phyloP scores from a whole-genome alignment of 2,888 invertebrate species.

The Galeopsomyia nigrocyanea region DNA sequence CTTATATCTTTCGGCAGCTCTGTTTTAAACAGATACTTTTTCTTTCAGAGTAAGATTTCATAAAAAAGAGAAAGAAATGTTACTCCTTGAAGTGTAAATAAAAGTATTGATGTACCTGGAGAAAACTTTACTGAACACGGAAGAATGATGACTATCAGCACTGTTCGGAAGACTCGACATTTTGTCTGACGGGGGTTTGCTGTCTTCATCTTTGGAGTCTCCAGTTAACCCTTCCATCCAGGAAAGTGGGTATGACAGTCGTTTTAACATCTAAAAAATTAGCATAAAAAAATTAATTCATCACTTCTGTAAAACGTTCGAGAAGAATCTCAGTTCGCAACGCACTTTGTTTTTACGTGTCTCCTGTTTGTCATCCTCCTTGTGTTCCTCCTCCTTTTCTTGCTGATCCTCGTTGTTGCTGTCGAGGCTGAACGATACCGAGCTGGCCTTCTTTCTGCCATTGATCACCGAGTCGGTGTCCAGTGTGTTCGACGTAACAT shows the following conservation, averaged over 20 bases:
- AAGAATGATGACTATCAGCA: slow-evolving; percentile 77
- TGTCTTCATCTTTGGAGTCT: slow-evolving; percentile 74
- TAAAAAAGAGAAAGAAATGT: slow-evolving; percentile 30
- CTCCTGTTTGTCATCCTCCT: slow-evolving; percentile 71
- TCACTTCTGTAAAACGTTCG: slow-evolving; percentile 17
- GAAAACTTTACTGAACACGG: slow-evolving; percentile 92
- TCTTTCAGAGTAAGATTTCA: slow-evolving; percentile 10
- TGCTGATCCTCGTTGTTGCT: slow-evolving; percentile 71
- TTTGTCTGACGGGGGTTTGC: slow-evolving; percentile 73
- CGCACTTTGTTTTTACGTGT: slow-evolving; percentile 83
- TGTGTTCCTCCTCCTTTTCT: slow-evolving; percentile 70
- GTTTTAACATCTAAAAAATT: slow-evolving; percentile 83
- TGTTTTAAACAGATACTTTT: slow-evolving; percentile 23
- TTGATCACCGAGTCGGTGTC: slow-evolving; percentile 67
- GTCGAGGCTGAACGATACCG: slow-evolving; percentile 81
- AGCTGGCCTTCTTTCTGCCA: slow-evolving; percentile 78
- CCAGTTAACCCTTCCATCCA: slow-evolving; percentile 93
- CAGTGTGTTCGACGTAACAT: slow-evolving; percentile 74
- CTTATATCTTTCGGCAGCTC: slow-evolving; percentile 29
- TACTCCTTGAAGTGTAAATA: neutral
- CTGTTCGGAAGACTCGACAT: slow-evolving; percentile 73
- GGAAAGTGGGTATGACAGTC: slow-evolving; percentile 90
- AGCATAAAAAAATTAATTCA: slow-evolving; percentile 12
- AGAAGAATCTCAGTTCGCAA: neutral
- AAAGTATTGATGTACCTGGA: slow-evolving; percentile 79